Evolutionary conservation across 2,113 vertebrate species (phyloP).

Genomic region (Tichodroma muraria): DNA sequence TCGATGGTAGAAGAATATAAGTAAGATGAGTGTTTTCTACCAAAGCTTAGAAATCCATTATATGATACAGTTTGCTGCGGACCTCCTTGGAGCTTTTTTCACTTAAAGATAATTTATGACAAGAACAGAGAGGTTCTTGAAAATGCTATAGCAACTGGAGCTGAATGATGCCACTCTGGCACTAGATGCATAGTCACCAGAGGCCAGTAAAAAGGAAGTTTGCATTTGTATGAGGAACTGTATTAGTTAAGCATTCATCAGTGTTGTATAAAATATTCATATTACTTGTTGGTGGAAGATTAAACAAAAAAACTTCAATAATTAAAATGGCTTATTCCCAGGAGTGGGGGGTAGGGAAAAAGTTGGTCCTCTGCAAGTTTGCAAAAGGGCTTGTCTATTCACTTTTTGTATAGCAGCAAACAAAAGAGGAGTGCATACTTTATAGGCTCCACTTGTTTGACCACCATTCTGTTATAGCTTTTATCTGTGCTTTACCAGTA

Average conservation of each 20-base stretch:
- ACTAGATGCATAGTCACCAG: slow-evolving; percentile 71
- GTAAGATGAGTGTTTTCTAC: slow-evolving; percentile 86
- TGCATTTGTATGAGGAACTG: slow-evolving; percentile 77
- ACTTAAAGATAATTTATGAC: slow-evolving; percentile 99
- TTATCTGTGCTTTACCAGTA: slow-evolving; percentile 66
- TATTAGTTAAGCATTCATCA: slow-evolving; percentile 73
- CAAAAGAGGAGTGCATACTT: slow-evolving; percentile 72
- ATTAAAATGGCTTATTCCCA: slow-evolving; percentile 70
- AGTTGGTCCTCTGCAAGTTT: slow-evolving; percentile 69
- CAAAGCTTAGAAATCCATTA: slow-evolving; percentile 81
- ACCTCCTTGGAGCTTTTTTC: slow-evolving; percentile 89
- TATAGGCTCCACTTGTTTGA: slow-evolving; percentile 66
- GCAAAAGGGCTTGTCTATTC: slow-evolving; percentile 71
- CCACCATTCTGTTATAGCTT: slow-evolving; percentile 60
- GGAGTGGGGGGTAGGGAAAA: slow-evolving; percentile 55
- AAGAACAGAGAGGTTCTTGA: slow-evolving; percentile 97
- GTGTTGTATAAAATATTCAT: slow-evolving; percentile 70
- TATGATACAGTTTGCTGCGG: slow-evolving; percentile 81
- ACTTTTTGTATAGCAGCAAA: slow-evolving; percentile 74
- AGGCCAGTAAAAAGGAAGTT: slow-evolving; percentile 76
- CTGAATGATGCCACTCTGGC: slow-evolving; percentile 76
- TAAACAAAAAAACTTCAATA: slow-evolving; percentile 63
- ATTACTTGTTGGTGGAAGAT: slow-evolving; percentile 67
- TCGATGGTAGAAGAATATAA: slow-evolving; percentile 81
- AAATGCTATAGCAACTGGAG: slow-evolving; percentile 98